phyloP scores from a whole-genome alignment of 2,797 vertebrate genomes.

The Tinamus major region DNA sequence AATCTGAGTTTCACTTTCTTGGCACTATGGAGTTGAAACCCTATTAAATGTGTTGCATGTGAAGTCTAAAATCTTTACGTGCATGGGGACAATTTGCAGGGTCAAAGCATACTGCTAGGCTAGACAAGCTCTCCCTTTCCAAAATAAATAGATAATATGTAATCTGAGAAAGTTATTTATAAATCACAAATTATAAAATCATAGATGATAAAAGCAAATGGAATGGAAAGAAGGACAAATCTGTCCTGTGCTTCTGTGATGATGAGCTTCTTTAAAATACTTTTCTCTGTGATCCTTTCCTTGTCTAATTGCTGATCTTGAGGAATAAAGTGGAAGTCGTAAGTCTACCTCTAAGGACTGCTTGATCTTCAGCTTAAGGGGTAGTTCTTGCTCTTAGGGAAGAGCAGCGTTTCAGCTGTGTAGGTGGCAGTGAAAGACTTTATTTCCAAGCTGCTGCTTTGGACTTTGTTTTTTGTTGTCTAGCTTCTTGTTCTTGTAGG shows the following conservation, averaged over 20 bases:
- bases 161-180: neutral
- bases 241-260: neutral
- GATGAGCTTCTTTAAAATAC: neutral
- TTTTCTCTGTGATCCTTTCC: neutral
- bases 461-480: neutral
- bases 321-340: neutral
- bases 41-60: neutral
- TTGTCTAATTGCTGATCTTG: neutral
- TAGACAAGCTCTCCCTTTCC: neutral
- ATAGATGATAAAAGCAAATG: neutral
- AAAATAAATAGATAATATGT: neutral
- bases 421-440: neutral
- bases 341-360: neutral
- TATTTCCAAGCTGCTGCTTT: neutral
- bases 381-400: neutral
- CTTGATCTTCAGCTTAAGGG: neutral
- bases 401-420: rapidly evolving
- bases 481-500: neutral
- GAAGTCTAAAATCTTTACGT: neutral
- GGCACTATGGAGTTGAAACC: neutral
- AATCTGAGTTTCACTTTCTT: neutral
- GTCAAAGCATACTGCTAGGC: neutral
- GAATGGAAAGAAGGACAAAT: neutral
- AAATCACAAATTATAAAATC: neutral
- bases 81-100: neutral